Evolutionary conservation across 2,888 invertebrate genomes (phyloP), one percentile per base, ranked within the genome.

Genomic region (Oscheius sp.): DNA sequence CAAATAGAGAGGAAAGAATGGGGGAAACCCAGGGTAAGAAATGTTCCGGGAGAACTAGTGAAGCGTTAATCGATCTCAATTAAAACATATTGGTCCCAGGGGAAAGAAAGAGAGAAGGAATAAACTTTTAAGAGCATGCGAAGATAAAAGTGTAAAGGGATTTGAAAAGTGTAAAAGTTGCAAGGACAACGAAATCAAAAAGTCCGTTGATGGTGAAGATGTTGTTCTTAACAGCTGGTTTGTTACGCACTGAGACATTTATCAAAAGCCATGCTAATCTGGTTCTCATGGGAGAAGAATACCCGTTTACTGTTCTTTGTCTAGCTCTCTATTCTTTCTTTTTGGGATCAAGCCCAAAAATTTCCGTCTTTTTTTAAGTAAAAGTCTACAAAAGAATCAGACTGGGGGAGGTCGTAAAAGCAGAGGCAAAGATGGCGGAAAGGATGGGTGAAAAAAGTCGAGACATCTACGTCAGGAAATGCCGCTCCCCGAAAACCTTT

Each of bases 1-100:
- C 29, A 61, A 61, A 61, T 29, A 61, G 57, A 57, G 61, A 61
- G 42, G 61, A 61, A 17, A 45, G n/a, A 61, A 20, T 29, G 42
- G 61, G 61, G 61, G 31, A 61, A n/a, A 42, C 45, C 31, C 12
- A 33, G 52, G 27, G 27, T 10, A 27, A 33, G 20, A 10, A 25
- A 12, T 15, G 8, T 25, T 15, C 23, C 23, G 48, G 3, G 12
- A 20, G 25, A 25, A 20, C 20, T 23, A 20, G 5, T 23, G 23
- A 48, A 12, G 48, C 48, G 48, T 48, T 48, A 48, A 48, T n/a
- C n/a, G n/a, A n/a, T n/a, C n/a, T n/a, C n/a, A n/a, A 20, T 42
- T 10, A 15, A 42, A 42, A 20, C 15, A 42, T n/a, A 37, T 15
- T 20, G 42, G 20, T n/a, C 15, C 4, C n/a, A 8, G 12, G 20